Evolutionary conservation across 2,113 vertebrate species (phyloP).

Genomic region (Tonatia bakeri): DNA sequence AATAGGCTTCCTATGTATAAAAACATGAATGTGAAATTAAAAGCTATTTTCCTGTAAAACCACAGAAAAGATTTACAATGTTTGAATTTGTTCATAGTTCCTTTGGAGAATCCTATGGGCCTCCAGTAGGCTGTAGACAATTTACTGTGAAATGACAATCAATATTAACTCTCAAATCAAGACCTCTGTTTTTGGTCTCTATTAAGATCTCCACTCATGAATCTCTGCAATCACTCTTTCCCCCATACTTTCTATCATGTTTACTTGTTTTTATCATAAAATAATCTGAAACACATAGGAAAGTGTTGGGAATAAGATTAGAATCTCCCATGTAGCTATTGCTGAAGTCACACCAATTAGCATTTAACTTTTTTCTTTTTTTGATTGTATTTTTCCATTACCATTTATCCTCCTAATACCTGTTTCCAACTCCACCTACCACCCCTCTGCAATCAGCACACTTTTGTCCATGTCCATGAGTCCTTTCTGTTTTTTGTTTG

Average conservation of each 20-base stretch:
- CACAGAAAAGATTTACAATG: neutral
- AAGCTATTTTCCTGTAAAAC: neutral
- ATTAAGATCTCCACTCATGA: neutral
- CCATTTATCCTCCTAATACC: neutral
- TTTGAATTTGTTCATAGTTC: neutral
- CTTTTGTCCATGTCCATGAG: too few relatives aligned
- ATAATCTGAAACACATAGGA: neutral
- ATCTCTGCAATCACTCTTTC: neutral
- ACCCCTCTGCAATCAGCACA: too few relatives aligned
- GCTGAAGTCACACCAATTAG: neutral
- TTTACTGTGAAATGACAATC: neutral
- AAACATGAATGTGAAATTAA: neutral
- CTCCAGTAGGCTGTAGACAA: neutral
- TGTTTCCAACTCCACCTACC: too few relatives aligned
- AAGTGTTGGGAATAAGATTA: neutral
- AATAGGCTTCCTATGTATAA: neutral
- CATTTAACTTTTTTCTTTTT: neutral
- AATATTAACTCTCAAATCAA: neutral
- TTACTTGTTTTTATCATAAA: neutral
- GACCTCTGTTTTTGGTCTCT: neutral
- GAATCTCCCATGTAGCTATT: neutral
- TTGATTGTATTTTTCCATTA: too few relatives aligned
- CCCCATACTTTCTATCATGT: neutral
- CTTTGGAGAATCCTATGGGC: neutral
- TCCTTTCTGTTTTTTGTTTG: too few relatives aligned